A percentile compares a stretch with the other conserved stretches of the same genome.
phyloP scores from a whole-genome alignment of 2,113 vertebrate species.

The Pachycephala philippinensis region DNA sequence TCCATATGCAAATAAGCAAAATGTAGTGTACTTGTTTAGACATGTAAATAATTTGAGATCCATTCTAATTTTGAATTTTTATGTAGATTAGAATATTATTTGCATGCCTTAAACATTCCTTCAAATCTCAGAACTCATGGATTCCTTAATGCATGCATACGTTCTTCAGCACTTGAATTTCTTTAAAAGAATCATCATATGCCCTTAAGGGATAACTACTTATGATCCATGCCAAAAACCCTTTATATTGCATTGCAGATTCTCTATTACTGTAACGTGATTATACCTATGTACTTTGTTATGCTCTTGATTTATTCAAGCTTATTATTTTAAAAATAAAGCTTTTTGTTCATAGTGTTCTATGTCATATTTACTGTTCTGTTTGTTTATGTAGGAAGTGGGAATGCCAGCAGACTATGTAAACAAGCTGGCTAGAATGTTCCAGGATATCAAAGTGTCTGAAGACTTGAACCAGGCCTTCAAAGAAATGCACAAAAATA shows the following conservation, averaged over 20 bases:
- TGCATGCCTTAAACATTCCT: background rate
- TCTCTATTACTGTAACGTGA: background rate
- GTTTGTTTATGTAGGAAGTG: conserved; percentile 85
- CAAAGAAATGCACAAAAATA: conserved; percentile 99
- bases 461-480: conserved; percentile 98
- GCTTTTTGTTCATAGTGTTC: background rate
- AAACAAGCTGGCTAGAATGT: conserved; percentile 98
- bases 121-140: background rate
- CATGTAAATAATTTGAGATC: background rate
- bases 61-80: background rate
- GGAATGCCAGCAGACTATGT: conserved; percentile 99
- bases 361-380: background rate
- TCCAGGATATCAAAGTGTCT: conserved; percentile 99
- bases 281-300: background rate
- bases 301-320: background rate
- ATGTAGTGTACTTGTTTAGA: background rate
- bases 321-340: background rate
- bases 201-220: background rate
- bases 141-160: background rate
- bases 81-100: background rate
- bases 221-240: background rate
- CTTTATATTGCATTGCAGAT: background rate
- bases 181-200: background rate
- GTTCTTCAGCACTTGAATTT: background rate
- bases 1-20: background rate